Evolutionary conservation across 2,888 invertebrate species (phyloP), one percentile per base, ranked within the genome.

Genomic region (Automeris io): DNA sequence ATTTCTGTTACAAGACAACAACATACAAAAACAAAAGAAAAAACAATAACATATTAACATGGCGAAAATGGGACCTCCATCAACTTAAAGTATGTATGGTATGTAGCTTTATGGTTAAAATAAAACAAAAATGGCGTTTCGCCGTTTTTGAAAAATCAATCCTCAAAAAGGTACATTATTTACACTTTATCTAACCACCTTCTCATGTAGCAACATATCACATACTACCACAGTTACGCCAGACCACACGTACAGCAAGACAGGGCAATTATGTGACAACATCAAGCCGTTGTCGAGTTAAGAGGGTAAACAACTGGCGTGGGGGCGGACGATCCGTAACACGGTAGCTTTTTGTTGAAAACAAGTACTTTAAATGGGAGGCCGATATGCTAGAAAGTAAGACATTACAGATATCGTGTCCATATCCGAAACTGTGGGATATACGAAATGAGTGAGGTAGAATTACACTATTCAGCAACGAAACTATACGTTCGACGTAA

Each of bases 191-290:
- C 12, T 19, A 19, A 21, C 18, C 19, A 19, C 13, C 2, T 19
- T 21, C 18, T 19, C 18, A 21, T 32, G 16, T n/a, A 4, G 36
- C 39, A 34, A 37, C 33, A 7, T 41, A 41, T 16, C 18, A 33
- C 19, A 51, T 37, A 54, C 61, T 63, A 54, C 65, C 55, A 53
- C 51, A 47, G 54, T 62, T 61, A 59, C 62, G 56, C 25, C 13
- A 18, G 70, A 67, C 69, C 70, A 68, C 72, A 71, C 70, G 53
- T 58, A 36, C 21, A 26, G 32, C 39, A 31, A 57, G 53, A 55
- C 54, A 54, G 57, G 67, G 70, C 67, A 74, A 79, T 75, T 70
- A 71, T 72, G 76, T 77, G 78, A 77, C 76, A 72, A 72, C 69
- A 63, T 61, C 53, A 54, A 48, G 49, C 57, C 12, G 49, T 37